These are phyloP conservation scores for Sitobion miscanthi DNA, from an alignment of 1,140 invertebrate genomes.

Conservation along the genomic window DNA sequence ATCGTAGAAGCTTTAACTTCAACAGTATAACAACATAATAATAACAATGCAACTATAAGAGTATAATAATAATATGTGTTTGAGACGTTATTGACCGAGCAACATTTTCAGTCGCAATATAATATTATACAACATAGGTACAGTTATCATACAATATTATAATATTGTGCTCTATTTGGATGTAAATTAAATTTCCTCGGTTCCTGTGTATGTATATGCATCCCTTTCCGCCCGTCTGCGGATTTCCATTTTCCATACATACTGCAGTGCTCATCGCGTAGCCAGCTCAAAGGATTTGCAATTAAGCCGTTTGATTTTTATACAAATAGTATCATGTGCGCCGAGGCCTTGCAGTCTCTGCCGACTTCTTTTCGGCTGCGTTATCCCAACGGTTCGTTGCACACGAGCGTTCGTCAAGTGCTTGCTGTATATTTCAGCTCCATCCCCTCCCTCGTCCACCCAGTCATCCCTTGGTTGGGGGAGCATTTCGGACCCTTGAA, in stretches of 20 bases:
- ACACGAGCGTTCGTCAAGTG: constrained; percentile 9
- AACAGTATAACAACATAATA: not conserved
- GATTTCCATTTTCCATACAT: not conserved
- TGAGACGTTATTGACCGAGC: not conserved
- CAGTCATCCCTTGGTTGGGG: not conserved
- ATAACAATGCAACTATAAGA: not conserved
- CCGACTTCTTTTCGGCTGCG: not conserved
- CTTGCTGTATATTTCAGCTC: not conserved
- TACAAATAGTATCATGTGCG: not conserved
- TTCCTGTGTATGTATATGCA: not conserved
- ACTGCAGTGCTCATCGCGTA: not conserved
- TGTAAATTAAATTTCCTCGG: constrained; percentile 25
- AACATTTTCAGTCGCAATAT: not conserved
- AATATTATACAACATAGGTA: not conserved
- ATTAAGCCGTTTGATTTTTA: constrained; percentile 32
- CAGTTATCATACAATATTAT: not conserved
- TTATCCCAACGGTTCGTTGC: constrained; percentile 39
- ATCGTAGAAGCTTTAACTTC: not conserved
- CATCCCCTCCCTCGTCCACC: not conserved
- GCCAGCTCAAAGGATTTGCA: constrained; percentile 28
- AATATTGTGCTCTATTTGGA: not conserved
- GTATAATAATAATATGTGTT: not conserved
- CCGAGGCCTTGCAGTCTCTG: not conserved
- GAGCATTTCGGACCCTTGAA: constrained; percentile 22
- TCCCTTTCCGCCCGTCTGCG: not conserved